phyloP scores from a whole-genome alignment of 2,113 vertebrate species.

The Colinus virginianus region DNA sequence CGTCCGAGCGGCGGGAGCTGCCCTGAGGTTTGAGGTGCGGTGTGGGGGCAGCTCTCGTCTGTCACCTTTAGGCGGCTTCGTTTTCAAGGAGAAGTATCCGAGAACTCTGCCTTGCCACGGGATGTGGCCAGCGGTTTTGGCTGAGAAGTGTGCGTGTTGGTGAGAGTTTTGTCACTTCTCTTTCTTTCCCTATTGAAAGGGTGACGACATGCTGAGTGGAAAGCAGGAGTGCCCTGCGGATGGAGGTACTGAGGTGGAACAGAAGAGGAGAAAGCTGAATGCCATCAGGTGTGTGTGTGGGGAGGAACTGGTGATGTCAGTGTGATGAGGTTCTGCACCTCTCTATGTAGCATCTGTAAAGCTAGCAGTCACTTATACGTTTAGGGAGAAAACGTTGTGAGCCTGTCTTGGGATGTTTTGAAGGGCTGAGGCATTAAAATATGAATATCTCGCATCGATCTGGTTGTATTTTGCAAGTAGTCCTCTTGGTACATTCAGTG shows the following conservation, averaged over 20 bases:
- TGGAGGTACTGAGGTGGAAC: background rate
- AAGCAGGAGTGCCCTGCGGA: background rate
- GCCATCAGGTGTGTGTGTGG: slow-evolving; percentile 42
- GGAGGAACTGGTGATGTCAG: background rate
- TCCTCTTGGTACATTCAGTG: accelerated
- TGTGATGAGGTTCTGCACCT: too few relatives aligned
- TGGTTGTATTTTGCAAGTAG: background rate
- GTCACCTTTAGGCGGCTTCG: accelerated
- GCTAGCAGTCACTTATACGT: background rate
- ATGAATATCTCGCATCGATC: accelerated
- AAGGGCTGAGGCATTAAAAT: background rate
- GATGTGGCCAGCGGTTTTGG: accelerated
- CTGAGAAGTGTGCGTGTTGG: accelerated
- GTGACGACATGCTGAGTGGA: background rate
- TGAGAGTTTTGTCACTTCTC: background rate
- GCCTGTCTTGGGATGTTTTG: background rate
- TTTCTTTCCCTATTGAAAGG: background rate
- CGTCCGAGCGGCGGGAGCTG: too few relatives aligned
- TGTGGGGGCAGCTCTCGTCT: too few relatives aligned
- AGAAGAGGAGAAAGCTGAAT: background rate
- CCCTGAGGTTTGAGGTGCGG: background rate
- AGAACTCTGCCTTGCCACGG: accelerated
- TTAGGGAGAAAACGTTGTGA: background rate
- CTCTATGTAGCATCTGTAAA: background rate
- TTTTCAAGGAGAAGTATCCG: accelerated